Evolutionary conservation across 53 echinoderm and acorn worm genomes (phyloP).

Genomic region (Echinarachnius parma): DNA sequence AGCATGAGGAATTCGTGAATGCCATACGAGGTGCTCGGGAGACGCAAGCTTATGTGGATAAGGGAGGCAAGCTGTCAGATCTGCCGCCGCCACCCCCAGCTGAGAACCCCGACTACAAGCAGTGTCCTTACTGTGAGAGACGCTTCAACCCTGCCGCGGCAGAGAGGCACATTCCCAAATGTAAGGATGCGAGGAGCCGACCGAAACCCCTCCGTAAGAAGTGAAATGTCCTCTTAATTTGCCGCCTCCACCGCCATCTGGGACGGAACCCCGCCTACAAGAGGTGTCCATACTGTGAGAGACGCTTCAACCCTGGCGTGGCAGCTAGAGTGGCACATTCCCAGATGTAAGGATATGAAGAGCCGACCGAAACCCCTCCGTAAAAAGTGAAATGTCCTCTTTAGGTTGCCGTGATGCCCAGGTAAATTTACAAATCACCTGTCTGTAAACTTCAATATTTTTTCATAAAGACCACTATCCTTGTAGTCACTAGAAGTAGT

Average conservation of each 20-base stretch:
- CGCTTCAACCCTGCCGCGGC: conserved; percentile 71
- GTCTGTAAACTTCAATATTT: too few relatives aligned
- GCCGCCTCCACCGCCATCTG: conserved; percentile 78
- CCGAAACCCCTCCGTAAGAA: conserved; percentile 44
- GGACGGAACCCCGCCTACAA: conserved; percentile 78
- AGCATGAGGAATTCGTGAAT: conserved; percentile 70
- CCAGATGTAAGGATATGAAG: conserved; percentile 75
- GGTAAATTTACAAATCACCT: too few relatives aligned
- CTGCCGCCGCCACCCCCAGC: conserved; percentile 81
- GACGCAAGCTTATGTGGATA: conserved; percentile 67
- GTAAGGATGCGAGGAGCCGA: conserved; percentile 70
- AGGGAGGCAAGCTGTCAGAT: conserved; percentile 81
- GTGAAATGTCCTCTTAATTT: neutral
- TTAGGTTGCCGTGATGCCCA: too few relatives aligned
- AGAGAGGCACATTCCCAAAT: conserved; percentile 82
- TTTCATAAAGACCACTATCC: too few relatives aligned
- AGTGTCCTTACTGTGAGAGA: conserved; percentile 90
- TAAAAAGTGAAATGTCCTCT: neutral
- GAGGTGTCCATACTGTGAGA: conserved; percentile 88
- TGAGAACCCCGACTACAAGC: conserved; percentile 74
- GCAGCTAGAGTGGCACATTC: conserved; percentile 84
- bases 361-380: conserved; percentile 59
- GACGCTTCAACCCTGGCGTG: conserved; percentile 64
- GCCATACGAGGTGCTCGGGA: conserved; percentile 74
- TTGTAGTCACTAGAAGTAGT: too few relatives aligned